Evolutionary conservation across 2,888 invertebrate species (phyloP), one percentile per base, ranked within the genome.

Genomic region (Melinaea marsaeus): DNA sequence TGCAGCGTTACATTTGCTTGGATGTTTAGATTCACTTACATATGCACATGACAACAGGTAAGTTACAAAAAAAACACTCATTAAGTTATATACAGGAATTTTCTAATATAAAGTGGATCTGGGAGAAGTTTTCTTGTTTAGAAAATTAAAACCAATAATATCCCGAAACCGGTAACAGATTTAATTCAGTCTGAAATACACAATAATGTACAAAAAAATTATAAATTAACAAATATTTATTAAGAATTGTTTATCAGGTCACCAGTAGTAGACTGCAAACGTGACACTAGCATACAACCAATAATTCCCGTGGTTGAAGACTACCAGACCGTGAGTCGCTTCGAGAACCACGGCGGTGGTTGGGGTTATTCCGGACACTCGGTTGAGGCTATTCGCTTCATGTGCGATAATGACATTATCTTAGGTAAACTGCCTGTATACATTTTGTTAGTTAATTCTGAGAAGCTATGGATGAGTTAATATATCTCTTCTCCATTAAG

Each of bases 301-400:
- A 72, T 79, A 4, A 74, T 75, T 2, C 80, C 84, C 0, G 93
- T 93, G 37, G 94, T 95, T 71, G 96, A 97, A 75, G 97, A 97
- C 81, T 97, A 94, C 79, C 92, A 93, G 57, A 93, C 94, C 2
- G 96, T 98, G 22, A 97, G 95, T 79, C 92, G 99, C 70, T 99
- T 98, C 84, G 98, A 98, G 81, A 96, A 96, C 84, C 96, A 97
- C 77, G 99, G 99, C 2, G 98, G 98, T 35, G 98, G 98, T 4
- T 99, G 99, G 99, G 99, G 99, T 2, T 99, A 99, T 85, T 97
- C 98, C 0, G 98, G 97, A 0, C 98, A 98, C 79, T 98, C 98
- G 2, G 95, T 99, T 34, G 99, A 99, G 85, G 99, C 99, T 0
- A 95, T 99, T 69, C 93, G 99, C 57, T 99, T 99, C 81, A 97